Conservation (phyloP, 2,797 vertebrate species). For the Muscicapa striata region DNA sequence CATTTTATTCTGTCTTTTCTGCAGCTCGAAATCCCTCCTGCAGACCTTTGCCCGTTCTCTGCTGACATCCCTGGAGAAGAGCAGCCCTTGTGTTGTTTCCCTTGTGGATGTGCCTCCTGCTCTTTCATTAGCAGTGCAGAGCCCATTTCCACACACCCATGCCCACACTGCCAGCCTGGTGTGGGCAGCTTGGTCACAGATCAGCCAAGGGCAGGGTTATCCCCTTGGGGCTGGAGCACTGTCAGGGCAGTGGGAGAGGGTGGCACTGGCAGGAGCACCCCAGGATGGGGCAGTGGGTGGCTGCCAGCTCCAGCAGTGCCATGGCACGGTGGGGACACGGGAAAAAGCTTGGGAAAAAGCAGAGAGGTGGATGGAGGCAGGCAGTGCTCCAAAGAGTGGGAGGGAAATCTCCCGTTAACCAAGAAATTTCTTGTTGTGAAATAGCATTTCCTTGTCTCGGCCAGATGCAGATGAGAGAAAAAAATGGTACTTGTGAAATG, state of each 20-base stretch:
- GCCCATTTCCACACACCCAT: fast-evolving
- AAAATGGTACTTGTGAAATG: not conserved
- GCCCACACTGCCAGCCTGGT: fast-evolving
- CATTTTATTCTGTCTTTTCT: not conserved
- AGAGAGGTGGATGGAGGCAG: not conserved
- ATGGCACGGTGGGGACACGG: fast-evolving
- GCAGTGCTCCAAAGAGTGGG: not conserved
- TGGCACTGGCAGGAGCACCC: not conserved
- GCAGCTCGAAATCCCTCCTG: not conserved
- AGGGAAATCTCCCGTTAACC: not conserved
- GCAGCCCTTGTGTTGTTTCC: not conserved
- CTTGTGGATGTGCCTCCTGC: not conserved
- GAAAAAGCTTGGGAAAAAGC: not conserved
- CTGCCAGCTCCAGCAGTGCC: not conserved
- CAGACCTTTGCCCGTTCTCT: not conserved
- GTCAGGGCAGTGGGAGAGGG: not conserved
- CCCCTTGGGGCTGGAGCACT: fast-evolving
- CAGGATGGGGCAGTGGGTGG: fast-evolving
- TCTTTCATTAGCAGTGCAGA: not conserved
- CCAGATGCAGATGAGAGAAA: not conserved
- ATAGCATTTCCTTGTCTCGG: fast-evolving
- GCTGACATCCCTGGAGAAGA: not conserved
- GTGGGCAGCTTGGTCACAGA: not conserved
- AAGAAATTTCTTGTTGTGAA: not conserved
- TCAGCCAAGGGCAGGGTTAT: too few relatives aligned